Conservation (phyloP, 2,797 vertebrate genomes). For the Chrosomus eos region DNA sequence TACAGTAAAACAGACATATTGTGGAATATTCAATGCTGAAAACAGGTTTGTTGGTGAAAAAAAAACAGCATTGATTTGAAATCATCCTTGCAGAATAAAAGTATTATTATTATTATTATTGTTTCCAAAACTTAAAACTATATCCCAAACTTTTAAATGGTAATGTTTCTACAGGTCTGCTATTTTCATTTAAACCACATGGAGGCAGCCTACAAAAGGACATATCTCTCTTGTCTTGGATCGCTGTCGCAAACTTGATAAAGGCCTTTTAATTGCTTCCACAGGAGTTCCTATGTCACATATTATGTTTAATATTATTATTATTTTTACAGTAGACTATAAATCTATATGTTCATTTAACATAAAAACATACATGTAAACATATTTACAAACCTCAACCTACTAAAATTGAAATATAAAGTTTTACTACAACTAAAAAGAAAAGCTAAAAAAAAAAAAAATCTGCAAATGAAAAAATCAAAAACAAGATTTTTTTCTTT, state of each 20-base stretch:
- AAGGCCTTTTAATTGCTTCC: neutral
- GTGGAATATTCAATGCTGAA: neutral
- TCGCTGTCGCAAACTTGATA: neutral
- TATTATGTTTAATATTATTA: neutral
- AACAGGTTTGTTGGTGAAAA: neutral
- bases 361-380: neutral
- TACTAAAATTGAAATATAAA: neutral
- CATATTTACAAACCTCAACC: neutral
- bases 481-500: too few relatives aligned
- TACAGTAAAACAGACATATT: neutral
- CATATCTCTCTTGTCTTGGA: neutral
- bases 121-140: too few relatives aligned
- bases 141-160: neutral
- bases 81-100: neutral
- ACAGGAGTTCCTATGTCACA: neutral
- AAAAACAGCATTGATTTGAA: neutral
- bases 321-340: neutral
- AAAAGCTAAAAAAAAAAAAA: neutral
- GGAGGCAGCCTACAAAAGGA: conserved; percentile 10
- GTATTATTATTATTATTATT: neutral
- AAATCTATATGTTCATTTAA: neutral
- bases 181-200: conserved; percentile 1
- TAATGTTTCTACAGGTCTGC: neutral
- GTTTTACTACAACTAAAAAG: neutral
- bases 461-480: neutral